phyloP scores from a whole-genome alignment of 2,113 vertebrate genomes.

The Picathartes gymnocephalus region DNA sequence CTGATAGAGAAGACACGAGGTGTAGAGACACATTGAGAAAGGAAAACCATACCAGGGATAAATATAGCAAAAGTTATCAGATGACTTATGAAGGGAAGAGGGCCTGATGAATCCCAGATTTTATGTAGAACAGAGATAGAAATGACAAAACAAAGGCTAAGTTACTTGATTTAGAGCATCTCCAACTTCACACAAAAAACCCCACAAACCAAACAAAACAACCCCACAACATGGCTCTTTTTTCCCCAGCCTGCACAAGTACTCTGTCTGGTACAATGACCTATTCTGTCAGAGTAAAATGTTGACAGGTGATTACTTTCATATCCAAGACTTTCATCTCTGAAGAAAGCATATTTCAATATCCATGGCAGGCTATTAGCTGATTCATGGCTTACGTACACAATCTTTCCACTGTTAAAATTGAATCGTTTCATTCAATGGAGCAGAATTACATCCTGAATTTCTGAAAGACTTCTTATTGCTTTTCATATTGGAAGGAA shows the following conservation, averaged over 20 bases:
- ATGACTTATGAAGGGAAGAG: neutral
- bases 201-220: neutral
- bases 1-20: neutral
- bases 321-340: neutral
- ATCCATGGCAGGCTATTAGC: neutral
- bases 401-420: neutral
- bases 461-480: neutral
- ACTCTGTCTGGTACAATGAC: neutral
- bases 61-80: neutral
- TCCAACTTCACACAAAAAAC: neutral
- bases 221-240: fast-evolving
- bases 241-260: neutral
- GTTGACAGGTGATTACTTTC: neutral
- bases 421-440: neutral
- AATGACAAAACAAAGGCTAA: neutral
- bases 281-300: neutral
- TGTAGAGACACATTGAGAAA: neutral
- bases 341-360: neutral
- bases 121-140: neutral
- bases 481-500: neutral
- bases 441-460: neutral
- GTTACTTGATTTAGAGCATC: neutral
- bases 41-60: neutral
- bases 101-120: neutral
- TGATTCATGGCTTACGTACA: neutral